Percentiles rank a stretch among this genome's conserved stretches.
Evolutionary conservation across 2,113 vertebrate species (phyloP).

Genomic region (Cyphomyrus plagiostoma): DNA sequence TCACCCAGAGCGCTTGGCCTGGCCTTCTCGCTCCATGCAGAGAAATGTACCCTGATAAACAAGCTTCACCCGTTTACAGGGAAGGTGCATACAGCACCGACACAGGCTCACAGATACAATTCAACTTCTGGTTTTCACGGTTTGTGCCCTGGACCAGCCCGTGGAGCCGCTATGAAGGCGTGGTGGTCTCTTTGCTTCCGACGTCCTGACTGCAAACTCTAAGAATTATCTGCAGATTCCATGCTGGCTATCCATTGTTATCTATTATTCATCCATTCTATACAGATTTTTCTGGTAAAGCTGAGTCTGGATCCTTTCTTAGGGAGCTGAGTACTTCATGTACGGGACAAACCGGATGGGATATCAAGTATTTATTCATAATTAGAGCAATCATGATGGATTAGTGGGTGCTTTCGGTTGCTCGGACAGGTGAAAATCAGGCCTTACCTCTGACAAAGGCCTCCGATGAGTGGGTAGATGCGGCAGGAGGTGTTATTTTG

Average conservation of each 20-base stretch:
- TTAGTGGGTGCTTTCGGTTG: background rate
- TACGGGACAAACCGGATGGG: background rate
- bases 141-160: conserved; percentile 12
- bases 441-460: background rate
- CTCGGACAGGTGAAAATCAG: background rate
- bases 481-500: background rate
- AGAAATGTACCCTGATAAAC: background rate
- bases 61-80: background rate
- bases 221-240: background rate
- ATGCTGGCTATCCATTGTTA: background rate
- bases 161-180: background rate
- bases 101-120: background rate
- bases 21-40: background rate
- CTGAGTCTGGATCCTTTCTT: background rate
- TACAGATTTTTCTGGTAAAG: background rate
- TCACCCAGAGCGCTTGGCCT: background rate
- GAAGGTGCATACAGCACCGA: background rate
- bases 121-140: conserved; percentile 37
- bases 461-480: background rate
- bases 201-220: background rate
- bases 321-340: background rate
- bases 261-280: background rate
- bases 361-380: background rate
- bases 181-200: background rate
- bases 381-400: background rate